Evolutionary conservation across 2,888 invertebrate species (phyloP).

Genomic region (Anaspis maculata): DNA sequence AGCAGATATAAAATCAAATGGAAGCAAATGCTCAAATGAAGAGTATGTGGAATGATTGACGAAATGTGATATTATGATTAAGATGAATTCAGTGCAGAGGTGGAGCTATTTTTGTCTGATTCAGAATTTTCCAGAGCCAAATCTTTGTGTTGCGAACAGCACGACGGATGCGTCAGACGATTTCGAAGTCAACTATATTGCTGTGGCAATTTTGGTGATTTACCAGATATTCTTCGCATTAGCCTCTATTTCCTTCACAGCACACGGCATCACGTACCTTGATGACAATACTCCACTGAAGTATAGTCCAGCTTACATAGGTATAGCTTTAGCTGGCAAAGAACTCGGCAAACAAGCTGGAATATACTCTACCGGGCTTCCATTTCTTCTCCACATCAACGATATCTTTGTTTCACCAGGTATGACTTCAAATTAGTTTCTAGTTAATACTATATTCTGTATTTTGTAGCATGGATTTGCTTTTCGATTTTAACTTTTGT

Average conservation of each 20-base stretch:
- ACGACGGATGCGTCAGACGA: neutral
- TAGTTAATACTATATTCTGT: neutral
- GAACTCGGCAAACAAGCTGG: constrained; percentile 33
- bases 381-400: constrained; percentile 18
- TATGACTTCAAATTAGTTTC: constrained; percentile 13
- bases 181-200: constrained; percentile 12
- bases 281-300: constrained; percentile 52
- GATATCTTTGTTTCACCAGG: constrained; percentile 27
- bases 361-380: constrained; percentile 31
- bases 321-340: constrained; percentile 24
- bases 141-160: no score
- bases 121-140: no score
- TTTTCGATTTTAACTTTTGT: constrained; percentile 42
- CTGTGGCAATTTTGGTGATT: constrained; percentile 39
- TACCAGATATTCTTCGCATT: constrained; percentile 30
- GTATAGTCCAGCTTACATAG: constrained; percentile 45
- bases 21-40: no score
- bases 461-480: constrained; percentile 45
- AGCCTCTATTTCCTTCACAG: constrained; percentile 39
- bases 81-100: no score
- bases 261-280: constrained; percentile 51
- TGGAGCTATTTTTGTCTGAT: no score
- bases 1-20: no score
- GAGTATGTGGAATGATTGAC: no score
- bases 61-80: no score